Evolutionary conservation across 1,140 invertebrate species (phyloP), one percentile per base, ranked within the genome.

Genomic region (Pogonus chalceus): DNA sequence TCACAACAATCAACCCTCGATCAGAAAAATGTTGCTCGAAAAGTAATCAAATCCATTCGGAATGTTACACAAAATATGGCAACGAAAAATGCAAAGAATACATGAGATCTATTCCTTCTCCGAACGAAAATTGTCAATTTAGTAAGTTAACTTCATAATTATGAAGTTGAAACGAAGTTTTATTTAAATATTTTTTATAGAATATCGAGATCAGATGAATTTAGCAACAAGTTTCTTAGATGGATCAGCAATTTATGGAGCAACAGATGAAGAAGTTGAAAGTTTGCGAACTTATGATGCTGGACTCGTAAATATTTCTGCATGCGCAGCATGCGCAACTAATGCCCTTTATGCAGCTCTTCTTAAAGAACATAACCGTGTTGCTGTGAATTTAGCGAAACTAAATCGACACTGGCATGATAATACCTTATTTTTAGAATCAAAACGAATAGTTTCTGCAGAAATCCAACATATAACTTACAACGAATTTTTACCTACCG

Each of bases 341-440:
- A 69, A 68, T 10, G 76, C 75, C 2, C 62, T 80, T 2, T 80
- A 94, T 71, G 81, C 79, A 0, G 76, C 86, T 0, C 76, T 90
- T 49, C 58, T 87, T 12, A 70, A 79, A 37, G 87, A 93, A 66
- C 91, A 96, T 66, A 94, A 95, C 64, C 77, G 88, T 20, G 78
- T 96, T 26, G 89, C 88, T 1, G 76, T 81, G 0, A 77, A 79
- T 56, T 67, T 96, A 2, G 76, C 77, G 1, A 70, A 78, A 21
- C 65, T 88, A 2, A 94, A 96, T 67, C 76, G 81, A 0, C 87
- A 91, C 65, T 96, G 92, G 92, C 81, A 85, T 60, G 91, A 94
- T 61, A 76, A 87, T 46, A 80, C 78, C 16, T 61, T 92, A 0
- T 93, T 88, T 70, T 72, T 87, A 55, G 92, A 95, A 69, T 78